Evolutionary conservation across 2,797 vertebrate species (phyloP).

Genomic region (Crenichthys baileyi): DNA sequence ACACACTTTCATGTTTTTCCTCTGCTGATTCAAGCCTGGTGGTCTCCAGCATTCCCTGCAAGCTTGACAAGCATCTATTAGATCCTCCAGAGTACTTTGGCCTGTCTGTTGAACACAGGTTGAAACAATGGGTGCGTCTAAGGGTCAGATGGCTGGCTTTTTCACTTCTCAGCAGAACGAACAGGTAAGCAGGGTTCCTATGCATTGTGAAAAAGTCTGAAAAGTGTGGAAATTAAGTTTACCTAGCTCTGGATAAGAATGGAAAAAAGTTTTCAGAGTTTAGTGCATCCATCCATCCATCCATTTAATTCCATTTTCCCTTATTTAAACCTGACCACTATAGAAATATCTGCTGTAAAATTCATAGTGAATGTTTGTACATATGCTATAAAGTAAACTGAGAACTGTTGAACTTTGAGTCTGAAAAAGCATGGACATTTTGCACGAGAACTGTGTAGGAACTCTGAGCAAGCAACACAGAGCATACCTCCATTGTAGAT

Average conservation of each 20-base stretch:
- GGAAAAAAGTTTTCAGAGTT: not conserved
- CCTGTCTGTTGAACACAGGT: constrained; percentile 86
- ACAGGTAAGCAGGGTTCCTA: constrained; percentile 81
- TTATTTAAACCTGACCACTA: not conserved
- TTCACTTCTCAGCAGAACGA: constrained; percentile 91
- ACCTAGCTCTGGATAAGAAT: too few relatives aligned
- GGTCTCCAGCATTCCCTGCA: constrained; percentile 89
- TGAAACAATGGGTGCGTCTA: constrained; percentile 90
- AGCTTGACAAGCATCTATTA: constrained; percentile 88
- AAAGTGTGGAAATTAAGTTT: too few relatives aligned
- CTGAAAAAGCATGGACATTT: not conserved
- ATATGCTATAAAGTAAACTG: not conserved
- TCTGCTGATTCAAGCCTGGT: constrained; percentile 84
- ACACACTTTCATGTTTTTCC: constrained; percentile 4
- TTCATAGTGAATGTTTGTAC: not conserved
- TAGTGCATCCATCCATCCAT: not conserved
- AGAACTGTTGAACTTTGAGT: not conserved
- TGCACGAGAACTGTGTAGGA: not conserved
- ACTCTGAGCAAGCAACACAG: too few relatives aligned
- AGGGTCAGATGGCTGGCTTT: constrained; percentile 90
- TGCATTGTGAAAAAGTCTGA: too few relatives aligned
- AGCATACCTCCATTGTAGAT: not conserved
- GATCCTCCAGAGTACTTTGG: constrained; percentile 87
- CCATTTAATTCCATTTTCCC: too few relatives aligned
- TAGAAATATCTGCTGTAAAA: too few relatives aligned